phyloP scores from a whole-genome alignment of 2,888 invertebrate species.

The Syrphus vitripennis region DNA sequence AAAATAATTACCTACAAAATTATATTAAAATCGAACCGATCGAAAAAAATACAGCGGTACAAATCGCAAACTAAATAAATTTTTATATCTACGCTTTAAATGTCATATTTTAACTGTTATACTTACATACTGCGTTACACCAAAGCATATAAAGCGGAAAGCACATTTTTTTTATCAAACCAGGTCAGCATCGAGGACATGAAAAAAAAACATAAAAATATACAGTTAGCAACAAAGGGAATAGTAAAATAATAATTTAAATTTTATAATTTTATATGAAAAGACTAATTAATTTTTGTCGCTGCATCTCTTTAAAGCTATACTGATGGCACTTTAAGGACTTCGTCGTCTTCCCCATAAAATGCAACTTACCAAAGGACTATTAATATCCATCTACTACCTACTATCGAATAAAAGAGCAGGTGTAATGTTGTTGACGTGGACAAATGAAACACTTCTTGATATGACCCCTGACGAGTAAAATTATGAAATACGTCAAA shows the following conservation, averaged over 20 bases:
- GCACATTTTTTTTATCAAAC: conserved; percentile 16
- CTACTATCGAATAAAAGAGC: conserved; percentile 38
- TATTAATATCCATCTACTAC: neutral
- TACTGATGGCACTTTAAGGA: conserved; percentile 20
- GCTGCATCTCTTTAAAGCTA: conserved; percentile 51
- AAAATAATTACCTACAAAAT: no score
- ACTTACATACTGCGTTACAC: conserved; percentile 14
- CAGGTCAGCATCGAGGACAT: conserved; percentile 46
- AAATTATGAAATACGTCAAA: conserved; percentile 68
- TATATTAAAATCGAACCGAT: no score
- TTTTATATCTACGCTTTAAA: no score
- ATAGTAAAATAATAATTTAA: conserved; percentile 51
- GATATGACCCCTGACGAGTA: conserved; percentile 43
- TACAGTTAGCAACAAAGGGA: conserved; percentile 24
- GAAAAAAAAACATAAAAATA: conserved; percentile 37
- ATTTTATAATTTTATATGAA: conserved; percentile 27
- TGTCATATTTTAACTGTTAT: neutral
- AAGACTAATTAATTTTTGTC: conserved; percentile 63
- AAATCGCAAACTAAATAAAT: no score
- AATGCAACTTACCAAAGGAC: conserved; percentile 10
- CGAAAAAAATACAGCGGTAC: no score
- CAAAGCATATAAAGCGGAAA: neutral
- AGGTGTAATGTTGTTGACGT: conserved; percentile 51
- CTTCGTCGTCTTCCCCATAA: conserved; percentile 1
- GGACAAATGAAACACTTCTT: conserved; percentile 46